Evolutionary conservation across 2,888 invertebrate genomes (phyloP).

Genomic region (Catocala fraxini): DNA sequence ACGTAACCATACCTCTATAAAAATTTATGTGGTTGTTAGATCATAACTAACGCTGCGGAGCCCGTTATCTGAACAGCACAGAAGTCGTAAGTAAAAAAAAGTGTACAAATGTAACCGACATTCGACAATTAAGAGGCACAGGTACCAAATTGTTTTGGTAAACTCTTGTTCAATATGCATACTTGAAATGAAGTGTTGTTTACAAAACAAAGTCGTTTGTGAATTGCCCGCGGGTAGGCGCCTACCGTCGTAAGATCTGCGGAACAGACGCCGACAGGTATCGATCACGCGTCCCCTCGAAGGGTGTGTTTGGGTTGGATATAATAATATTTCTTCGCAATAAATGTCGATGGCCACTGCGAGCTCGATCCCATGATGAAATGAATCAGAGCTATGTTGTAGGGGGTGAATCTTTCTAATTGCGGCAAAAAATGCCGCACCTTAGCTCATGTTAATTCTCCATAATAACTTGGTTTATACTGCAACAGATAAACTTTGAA

Average conservation of each 20-base stretch:
- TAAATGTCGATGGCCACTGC: constrained; percentile 24
- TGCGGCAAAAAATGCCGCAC: too few relatives aligned
- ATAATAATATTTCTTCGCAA: constrained; percentile 39
- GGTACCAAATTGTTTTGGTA: constrained; percentile 25
- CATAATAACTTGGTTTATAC: too few relatives aligned
- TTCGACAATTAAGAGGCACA: constrained; percentile 31
- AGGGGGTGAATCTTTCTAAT: too few relatives aligned
- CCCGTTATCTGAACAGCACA: constrained; percentile 40
- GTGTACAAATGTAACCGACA: constrained; percentile 44
- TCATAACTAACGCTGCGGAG: constrained; percentile 45
- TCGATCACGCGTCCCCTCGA: constrained; percentile 43
- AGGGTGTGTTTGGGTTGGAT: constrained; percentile 12
- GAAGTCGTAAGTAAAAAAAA: constrained; percentile 37
- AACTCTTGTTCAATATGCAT: constrained; percentile 28
- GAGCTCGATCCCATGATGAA: constrained; percentile 16
- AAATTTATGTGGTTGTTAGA: constrained; percentile 34
- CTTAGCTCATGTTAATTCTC: too few relatives aligned
- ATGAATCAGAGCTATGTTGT: background rate
- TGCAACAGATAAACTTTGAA: too few relatives aligned
- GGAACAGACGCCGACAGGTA: constrained; percentile 38
- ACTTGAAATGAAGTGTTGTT: constrained; percentile 41
- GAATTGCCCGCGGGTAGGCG: constrained; percentile 15
- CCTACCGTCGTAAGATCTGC: constrained; percentile 22
- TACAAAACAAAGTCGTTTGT: constrained; percentile 41
- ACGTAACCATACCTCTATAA: constrained; percentile 43